These are phyloP conservation scores for Drosophila rellima DNA, from an alignment of 2,888 invertebrate genomes.

Conservation along the genomic window DNA sequence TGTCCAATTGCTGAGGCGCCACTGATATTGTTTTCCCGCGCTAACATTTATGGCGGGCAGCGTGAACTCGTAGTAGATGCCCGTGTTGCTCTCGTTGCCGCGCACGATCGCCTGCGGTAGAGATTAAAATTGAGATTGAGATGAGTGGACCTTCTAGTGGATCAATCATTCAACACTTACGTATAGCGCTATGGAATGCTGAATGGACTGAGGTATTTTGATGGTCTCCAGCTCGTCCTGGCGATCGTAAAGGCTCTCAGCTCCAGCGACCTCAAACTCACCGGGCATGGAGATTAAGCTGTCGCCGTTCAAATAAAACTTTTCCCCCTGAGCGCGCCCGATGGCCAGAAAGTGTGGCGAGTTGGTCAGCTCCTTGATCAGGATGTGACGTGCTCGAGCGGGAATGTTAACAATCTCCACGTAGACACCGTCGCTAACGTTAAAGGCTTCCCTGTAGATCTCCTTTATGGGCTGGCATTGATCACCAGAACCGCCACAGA, in stretches of 20 bases:
- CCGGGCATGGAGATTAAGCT: conserved; percentile 91
- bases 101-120: conserved; percentile 89
- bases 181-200: conserved; percentile 92
- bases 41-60: conserved; percentile 87
- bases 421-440: conserved; percentile 88
- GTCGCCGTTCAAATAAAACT: conserved; percentile 92
- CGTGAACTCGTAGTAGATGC: conserved; percentile 93
- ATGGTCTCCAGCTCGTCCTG: conserved; percentile 93
- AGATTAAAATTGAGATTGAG: neutral
- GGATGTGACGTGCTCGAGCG: conserved; percentile 91
- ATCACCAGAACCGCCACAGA: conserved; percentile 94
- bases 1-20: conserved; percentile 93
- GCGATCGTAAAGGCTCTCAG: conserved; percentile 92
- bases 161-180: conserved; percentile 86
- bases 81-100: conserved; percentile 91
- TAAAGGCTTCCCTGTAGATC: conserved; percentile 85
- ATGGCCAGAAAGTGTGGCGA: conserved; percentile 94
- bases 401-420: conserved; percentile 90
- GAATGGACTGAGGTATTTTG: conserved; percentile 92
- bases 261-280: conserved; percentile 93
- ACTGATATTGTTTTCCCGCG: conserved; percentile 88
- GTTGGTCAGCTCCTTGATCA: conserved; percentile 91
- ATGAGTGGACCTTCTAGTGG: too few species aligned
- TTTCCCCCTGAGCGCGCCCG: conserved; percentile 88
- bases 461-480: conserved; percentile 90